Evolutionary conservation across 2,797 vertebrate species (phyloP).

Genomic region (Bufotes viridis): DNA sequence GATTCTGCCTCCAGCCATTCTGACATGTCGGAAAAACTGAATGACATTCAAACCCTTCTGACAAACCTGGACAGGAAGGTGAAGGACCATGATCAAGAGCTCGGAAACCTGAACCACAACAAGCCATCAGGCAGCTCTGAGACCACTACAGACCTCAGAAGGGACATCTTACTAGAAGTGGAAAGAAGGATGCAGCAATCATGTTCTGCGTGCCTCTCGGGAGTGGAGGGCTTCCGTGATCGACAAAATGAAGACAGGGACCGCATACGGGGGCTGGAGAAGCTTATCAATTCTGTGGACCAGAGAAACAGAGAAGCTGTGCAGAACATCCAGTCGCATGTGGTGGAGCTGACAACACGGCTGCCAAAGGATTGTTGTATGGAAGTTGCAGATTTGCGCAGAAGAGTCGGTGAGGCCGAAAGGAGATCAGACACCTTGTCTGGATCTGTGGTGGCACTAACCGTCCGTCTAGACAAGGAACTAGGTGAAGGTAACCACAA

Average conservation of each 20-base stretch:
- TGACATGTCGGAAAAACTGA: constrained; percentile 87
- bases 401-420: constrained; percentile 75
- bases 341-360: constrained; percentile 67
- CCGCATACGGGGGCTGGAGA: constrained; percentile 83
- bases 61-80: constrained; percentile 88
- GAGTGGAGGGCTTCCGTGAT: constrained; percentile 81
- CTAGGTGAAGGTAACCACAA: constrained; percentile 60
- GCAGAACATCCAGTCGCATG: constrained; percentile 75
- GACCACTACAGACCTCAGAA: constrained; percentile 70
- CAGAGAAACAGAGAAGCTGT: constrained; percentile 79
- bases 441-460: constrained; percentile 74
- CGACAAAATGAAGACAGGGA: constrained; percentile 86
- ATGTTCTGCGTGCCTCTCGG: constrained; percentile 82
- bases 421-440: constrained; percentile 75
- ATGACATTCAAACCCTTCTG: constrained; percentile 85
- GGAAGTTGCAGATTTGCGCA: constrained; percentile 72
- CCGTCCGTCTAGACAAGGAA: constrained; percentile 73
- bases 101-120: constrained; percentile 78
- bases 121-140: constrained; percentile 56
- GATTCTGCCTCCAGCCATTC: constrained; percentile 85
- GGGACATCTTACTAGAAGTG: constrained; percentile 78
- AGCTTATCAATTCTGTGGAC: constrained; percentile 82
- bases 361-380: constrained; percentile 74
- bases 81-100: constrained; percentile 82
- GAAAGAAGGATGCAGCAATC: constrained; percentile 82